Evolutionary conservation across 2,888 invertebrate genomes (phyloP).

Genomic region (Dasypogon diadema): DNA sequence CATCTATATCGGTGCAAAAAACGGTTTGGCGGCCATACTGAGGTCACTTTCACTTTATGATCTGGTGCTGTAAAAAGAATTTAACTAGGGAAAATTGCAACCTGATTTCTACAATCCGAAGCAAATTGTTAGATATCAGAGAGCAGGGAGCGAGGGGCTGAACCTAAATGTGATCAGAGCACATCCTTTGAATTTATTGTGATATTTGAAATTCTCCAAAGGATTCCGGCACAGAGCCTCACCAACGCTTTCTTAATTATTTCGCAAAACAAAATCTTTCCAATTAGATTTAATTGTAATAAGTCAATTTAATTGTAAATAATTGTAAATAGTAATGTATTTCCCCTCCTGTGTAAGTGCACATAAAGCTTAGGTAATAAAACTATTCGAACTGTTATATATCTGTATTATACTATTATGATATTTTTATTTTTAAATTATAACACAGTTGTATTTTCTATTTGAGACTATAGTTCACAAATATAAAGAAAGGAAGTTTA

Average conservation of each 20-base stretch:
- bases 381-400: slow-evolving; percentile 40
- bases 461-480: slow-evolving; percentile 46
- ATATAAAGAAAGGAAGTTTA: slow-evolving; percentile 39
- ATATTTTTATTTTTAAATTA: slow-evolving; percentile 48
- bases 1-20: slow-evolving; percentile 73
- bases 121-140: not conserved
- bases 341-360: slow-evolving; percentile 22
- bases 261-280: not conserved
- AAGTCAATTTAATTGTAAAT: slow-evolving; percentile 42
- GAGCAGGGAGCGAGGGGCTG: slow-evolving; percentile 1
- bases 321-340: slow-evolving; percentile 18
- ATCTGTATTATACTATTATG: slow-evolving; percentile 43
- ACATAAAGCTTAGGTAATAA: slow-evolving; percentile 16
- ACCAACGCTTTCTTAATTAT: slow-evolving; percentile 16
- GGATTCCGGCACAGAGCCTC: slow-evolving; percentile 43
- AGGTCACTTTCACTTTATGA: slow-evolving; percentile 46
- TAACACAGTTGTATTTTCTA: slow-evolving; percentile 50
- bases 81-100: not conserved
- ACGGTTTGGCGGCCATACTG: slow-evolving; percentile 82
- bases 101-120: not conserved
- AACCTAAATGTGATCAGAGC: slow-evolving; percentile 27
- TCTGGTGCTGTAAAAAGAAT: slow-evolving; percentile 13
- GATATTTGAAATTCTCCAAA: slow-evolving; percentile 44
- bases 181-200: slow-evolving; percentile 43
- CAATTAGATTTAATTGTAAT: not conserved